Percentiles rank a stretch among this genome's conserved stretches.
These are phyloP conservation scores for Archegozetes longisetosus DNA, from an alignment of 1,140 invertebrate genomes.

Conservation along the genomic window DNA sequence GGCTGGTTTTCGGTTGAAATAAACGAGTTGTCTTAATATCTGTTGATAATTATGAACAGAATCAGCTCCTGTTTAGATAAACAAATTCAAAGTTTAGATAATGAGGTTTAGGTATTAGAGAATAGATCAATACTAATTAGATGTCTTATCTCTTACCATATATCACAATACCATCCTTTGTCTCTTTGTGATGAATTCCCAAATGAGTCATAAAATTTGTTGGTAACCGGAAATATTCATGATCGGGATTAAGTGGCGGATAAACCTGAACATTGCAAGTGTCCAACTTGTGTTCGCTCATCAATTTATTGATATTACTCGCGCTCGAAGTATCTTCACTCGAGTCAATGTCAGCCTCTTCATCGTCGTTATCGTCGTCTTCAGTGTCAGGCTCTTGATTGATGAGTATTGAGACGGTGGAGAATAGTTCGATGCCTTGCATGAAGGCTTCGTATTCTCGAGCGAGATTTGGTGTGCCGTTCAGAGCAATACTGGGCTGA, in stretches of 20 bases:
- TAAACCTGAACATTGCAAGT: conserved; percentile 80
- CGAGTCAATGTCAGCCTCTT: conserved; percentile 12
- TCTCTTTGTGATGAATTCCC: conserved; percentile 55
- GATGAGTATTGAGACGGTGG: conserved; percentile 49
- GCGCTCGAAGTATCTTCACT: conserved; percentile 7
- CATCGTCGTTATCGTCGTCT: conserved; percentile 19
- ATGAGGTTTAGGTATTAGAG: not conserved
- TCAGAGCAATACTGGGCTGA: conserved; percentile 62
- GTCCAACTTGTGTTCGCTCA: conserved; percentile 43
- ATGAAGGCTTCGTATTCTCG: conserved; percentile 70
- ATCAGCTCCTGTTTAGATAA: conserved; percentile 43
- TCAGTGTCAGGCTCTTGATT: conserved; percentile 24
- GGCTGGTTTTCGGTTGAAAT: conserved; percentile 81
- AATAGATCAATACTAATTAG: not conserved
- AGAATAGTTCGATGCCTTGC: conserved; percentile 62
- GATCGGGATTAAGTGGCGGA: conserved; percentile 81
- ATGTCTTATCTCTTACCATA: conserved; percentile 35
- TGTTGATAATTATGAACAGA: conserved; percentile 68
- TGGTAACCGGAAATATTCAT: conserved; percentile 64
- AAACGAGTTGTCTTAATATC: conserved; percentile 49
- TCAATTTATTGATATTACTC: conserved; percentile 2
- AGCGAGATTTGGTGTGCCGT: conserved; percentile 60
- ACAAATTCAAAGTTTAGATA: not conserved
- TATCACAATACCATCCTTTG: conserved; percentile 63
- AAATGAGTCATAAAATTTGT: conserved; percentile 51